Percentiles rank a stretch among this genome's conserved stretches.
Evolutionary conservation across 2,888 invertebrate species (phyloP).

Genomic region (Acronicta aceris): DNA sequence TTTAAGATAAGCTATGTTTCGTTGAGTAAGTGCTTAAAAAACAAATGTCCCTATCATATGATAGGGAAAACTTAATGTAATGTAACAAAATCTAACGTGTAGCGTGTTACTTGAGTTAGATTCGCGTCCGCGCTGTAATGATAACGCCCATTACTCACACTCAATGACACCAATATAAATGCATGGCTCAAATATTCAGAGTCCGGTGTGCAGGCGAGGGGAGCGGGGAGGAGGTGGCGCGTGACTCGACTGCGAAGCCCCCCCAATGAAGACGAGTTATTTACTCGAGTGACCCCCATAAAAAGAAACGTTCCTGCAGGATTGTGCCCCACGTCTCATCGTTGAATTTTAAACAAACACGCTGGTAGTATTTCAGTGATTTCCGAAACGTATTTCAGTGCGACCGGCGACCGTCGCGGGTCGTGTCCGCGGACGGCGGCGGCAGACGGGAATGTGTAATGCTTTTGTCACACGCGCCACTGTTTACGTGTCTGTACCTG

Average conservation of each 20-base stretch:
- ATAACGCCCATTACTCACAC: constrained; percentile 25
- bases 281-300: constrained; percentile 81
- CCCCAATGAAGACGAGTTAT: constrained; percentile 76
- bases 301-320: constrained; percentile 77
- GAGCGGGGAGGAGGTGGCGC: constrained; percentile 36
- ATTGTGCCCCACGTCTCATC: constrained; percentile 69
- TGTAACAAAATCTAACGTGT: not conserved
- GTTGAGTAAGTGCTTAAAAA: not conserved
- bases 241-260: constrained; percentile 63
- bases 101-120: constrained; percentile 15
- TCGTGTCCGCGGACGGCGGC: constrained; percentile 18
- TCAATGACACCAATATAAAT: constrained; percentile 44
- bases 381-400: constrained; percentile 57
- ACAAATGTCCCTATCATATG: not conserved
- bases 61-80: not conserved
- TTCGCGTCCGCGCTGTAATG: constrained; percentile 2
- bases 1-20: not conserved
- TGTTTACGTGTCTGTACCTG: constrained; percentile 28
- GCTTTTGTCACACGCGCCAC: constrained; percentile 44
- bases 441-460: constrained; percentile 59
- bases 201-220: constrained; percentile 28
- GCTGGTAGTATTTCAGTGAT: constrained; percentile 72
- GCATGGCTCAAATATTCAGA: constrained; percentile 54
- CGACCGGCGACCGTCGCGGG: constrained; percentile 33
- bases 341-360: constrained; percentile 80